Base-by-base conservation (phyloP, 1,140 invertebrate species). In the Drosophila jambulina region DNA sequence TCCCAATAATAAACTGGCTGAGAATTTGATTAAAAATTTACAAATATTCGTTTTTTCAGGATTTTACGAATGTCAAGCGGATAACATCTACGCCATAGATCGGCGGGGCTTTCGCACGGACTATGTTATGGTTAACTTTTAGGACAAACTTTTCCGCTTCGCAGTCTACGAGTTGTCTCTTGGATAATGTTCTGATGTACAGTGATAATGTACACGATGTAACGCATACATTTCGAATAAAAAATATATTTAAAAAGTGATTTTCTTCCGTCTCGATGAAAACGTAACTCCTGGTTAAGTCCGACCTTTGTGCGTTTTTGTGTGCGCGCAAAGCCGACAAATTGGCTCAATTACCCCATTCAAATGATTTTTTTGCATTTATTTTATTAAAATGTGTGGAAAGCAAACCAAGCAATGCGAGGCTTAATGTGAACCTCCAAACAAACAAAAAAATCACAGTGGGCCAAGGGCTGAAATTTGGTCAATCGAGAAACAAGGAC, bases 81-180 rank as follows among this genome's bases (percentile, higher is more conserved):
- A 98, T 91, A 98, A 98, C 90, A 98, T 97, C 95, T 98, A 98
- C 90, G 96, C 96, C n/a, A 96, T 98, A 42, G 97, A 98, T 92
- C 94, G 96, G 60, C 94, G 96, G 84, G 97, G 96, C 53, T 98
- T 98, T 93, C 97, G 98, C 93, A 98, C 97, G 62, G 97, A 98
- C 93, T 98, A 92, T 56, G 90, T 91, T 27, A 92, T 92, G 91
- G 84, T 92, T 65, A 92, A 92, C 51, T 92, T 91, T 85, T 92
- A 80, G 74, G 56, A 34, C n/a, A 42, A 32, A 42, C 32, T 21
- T 25, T 40, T 40, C 12, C 27, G 59, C 42, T 21, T 23, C 27
- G 34, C 57, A 53, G 8, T 38, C 15, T 10, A 60, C 25, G 46
- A 32, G 34, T 46, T 17, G 17, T 25, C 25, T 48, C 13, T 32